Evolutionary conservation across 2,888 invertebrate species (phyloP).

Genomic region (Xanthorhoe spadicearia): DNA sequence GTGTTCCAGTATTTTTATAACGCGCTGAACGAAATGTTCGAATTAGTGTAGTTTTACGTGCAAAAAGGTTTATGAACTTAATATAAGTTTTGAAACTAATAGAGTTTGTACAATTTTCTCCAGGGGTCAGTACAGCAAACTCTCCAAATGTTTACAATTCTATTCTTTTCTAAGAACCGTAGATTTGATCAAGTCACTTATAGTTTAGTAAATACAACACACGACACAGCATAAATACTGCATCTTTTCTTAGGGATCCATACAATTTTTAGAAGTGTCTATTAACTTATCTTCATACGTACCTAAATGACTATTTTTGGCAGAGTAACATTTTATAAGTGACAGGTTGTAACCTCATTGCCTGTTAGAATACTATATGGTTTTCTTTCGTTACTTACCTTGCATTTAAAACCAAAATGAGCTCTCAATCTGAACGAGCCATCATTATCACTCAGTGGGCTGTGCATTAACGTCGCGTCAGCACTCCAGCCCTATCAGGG

Average conservation of each 20-base stretch:
- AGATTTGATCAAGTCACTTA: no score
- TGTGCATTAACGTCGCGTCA: slow-evolving; percentile 31
- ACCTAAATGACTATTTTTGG: no score
- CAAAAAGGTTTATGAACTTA: not conserved
- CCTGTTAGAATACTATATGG: no score
- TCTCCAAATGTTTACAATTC: not conserved
- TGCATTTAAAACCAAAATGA: slow-evolving; percentile 10
- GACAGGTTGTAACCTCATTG: no score
- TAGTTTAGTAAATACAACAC: no score
- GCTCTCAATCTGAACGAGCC: slow-evolving; percentile 21
- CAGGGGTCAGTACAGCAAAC: not conserved
- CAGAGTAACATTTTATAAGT: no score
- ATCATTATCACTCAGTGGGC: slow-evolving; percentile 33
- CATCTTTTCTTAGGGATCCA: no score
- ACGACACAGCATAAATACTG: no score
- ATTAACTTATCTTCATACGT: no score
- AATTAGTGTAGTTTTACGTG: slow-evolving; percentile 13
- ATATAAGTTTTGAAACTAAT: slow-evolving; percentile 2
- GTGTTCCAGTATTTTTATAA: slow-evolving; percentile 28
- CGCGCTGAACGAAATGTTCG: slow-evolving; percentile 13
- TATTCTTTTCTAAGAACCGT: not conserved
- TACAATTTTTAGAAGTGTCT: no score
- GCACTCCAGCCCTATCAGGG: slow-evolving; percentile 28
- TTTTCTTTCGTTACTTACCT: slow-evolving; percentile 3
- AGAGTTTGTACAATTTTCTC: not conserved